phyloP scores from a whole-genome alignment of 92 coral and sea anemone species.

The Paragorgia papillata region DNA sequence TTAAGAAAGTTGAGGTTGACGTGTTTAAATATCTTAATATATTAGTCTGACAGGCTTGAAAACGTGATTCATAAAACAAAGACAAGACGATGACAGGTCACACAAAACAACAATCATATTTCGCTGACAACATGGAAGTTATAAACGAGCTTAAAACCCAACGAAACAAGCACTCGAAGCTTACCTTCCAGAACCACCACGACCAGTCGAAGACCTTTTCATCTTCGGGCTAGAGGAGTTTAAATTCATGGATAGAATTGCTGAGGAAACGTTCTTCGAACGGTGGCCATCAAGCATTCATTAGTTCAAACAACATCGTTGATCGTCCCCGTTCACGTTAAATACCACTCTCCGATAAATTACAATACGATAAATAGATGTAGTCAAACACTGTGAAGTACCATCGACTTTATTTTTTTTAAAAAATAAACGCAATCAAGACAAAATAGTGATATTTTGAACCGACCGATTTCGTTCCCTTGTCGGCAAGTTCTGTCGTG shows the following conservation, averaged over 20 bases:
- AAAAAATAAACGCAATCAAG: conserved; percentile 7
- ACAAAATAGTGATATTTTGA: background rate
- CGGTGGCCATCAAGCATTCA: conserved; percentile 27
- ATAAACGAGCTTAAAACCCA: background rate
- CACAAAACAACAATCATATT: background rate
- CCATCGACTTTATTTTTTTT: conserved; percentile 25
- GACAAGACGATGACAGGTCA: conserved; percentile 16
- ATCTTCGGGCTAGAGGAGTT: conserved; percentile 44
- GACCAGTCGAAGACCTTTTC: conserved; percentile 26
- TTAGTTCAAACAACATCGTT: background rate
- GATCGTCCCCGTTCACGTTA: background rate
- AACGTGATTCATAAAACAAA: conserved; percentile 7
- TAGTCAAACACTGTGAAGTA: conserved; percentile 8
- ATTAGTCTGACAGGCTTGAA: background rate
- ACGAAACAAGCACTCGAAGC: background rate
- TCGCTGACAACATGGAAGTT: conserved; percentile 5
- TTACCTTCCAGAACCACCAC: conserved; percentile 25
- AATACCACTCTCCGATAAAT: conserved; percentile 30
- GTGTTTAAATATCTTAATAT: too few relatives aligned
- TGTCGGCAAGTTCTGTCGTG: conserved; percentile 42
- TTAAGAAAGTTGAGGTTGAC: too few relatives aligned
- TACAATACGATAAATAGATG: conserved; percentile 12
- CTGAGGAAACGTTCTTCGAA: conserved; percentile 5
- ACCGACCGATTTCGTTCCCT: background rate
- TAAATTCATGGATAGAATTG: conserved; percentile 14